Conservation (phyloP, 2,113 vertebrate species). For the cattle (Bos taurus) region DNA sequence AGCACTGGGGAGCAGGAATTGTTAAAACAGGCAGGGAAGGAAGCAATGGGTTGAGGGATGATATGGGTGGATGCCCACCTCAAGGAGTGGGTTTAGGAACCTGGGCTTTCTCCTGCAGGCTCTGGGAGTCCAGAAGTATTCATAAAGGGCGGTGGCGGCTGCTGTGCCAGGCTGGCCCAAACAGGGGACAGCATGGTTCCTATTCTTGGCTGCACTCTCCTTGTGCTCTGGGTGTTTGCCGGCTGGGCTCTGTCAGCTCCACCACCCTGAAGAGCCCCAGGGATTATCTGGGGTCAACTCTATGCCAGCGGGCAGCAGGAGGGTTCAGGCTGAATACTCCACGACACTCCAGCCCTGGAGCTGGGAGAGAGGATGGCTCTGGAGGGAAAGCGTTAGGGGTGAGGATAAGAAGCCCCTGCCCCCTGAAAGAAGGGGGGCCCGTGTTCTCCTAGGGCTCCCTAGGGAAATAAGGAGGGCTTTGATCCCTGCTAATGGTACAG, state of each 20-base stretch:
- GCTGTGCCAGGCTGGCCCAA: not conserved
- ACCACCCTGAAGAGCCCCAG: not conserved
- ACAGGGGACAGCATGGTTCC: not conserved
- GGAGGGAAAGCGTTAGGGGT: not conserved
- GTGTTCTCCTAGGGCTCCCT: not conserved
- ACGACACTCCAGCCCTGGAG: not conserved
- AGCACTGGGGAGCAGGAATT: fast-evolving
- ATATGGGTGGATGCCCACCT: not conserved
- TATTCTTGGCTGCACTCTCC: not conserved
- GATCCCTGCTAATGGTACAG: not conserved
- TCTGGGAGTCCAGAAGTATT: not conserved
- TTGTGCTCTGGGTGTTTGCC: not conserved
- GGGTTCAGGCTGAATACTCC: not conserved
- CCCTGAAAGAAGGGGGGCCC: not conserved
- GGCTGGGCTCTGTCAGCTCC: not conserved
- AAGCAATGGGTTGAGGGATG: not conserved
- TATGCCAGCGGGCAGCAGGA: not conserved
- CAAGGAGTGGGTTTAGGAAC: not conserved
- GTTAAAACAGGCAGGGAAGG: not conserved
- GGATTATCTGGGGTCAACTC: not conserved
- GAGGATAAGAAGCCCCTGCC: not conserved
- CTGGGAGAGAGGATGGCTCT: not conserved
- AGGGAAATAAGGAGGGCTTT: not conserved
- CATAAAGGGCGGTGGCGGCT: not conserved
- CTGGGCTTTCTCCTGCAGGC: not conserved